These are phyloP conservation scores for Eulithis prunata DNA, from an alignment of 2,888 invertebrate species.

Conservation along the genomic window DNA sequence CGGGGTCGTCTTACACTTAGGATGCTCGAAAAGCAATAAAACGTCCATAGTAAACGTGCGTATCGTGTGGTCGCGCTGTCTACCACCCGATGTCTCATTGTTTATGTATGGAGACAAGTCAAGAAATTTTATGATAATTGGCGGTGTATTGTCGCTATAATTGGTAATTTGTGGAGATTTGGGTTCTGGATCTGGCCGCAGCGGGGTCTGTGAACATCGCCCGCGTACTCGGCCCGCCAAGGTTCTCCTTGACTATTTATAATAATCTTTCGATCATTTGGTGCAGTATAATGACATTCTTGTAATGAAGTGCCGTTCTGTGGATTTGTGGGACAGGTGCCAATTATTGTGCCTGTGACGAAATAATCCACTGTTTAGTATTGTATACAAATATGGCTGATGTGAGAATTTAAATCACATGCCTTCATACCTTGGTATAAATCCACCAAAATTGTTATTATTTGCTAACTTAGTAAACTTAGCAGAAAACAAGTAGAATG, in stretches of 20 bases:
- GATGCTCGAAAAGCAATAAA: conserved; percentile 70
- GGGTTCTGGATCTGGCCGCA: conserved; percentile 51
- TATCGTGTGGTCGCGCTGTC: conserved; percentile 78
- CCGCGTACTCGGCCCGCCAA: conserved; percentile 69
- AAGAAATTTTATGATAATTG: conserved; percentile 79
- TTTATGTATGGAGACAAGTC: conserved; percentile 83
- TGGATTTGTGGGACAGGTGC: conserved; percentile 81
- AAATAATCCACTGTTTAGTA: conserved; percentile 63
- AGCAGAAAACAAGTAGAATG: background rate
- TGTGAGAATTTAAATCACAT: conserved; percentile 55
- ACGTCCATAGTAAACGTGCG: conserved; percentile 82
- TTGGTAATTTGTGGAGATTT: conserved; percentile 65
- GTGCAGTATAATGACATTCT: conserved; percentile 81
- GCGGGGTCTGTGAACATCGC: conserved; percentile 55
- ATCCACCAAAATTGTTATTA: background rate
- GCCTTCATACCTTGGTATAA: conserved; percentile 5
- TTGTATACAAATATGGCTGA: conserved; percentile 66
- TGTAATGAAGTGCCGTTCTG: conserved; percentile 79
- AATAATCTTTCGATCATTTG: conserved; percentile 79
- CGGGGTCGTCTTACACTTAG: conserved; percentile 57
- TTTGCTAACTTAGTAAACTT: background rate
- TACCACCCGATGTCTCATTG: conserved; percentile 83
- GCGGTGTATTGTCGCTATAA: conserved; percentile 67
- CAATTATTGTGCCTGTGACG: conserved; percentile 78
- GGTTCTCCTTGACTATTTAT: conserved; percentile 79